phyloP scores from a whole-genome alignment of 2,888 invertebrate genomes.

The Arrhopalites spinosus region DNA sequence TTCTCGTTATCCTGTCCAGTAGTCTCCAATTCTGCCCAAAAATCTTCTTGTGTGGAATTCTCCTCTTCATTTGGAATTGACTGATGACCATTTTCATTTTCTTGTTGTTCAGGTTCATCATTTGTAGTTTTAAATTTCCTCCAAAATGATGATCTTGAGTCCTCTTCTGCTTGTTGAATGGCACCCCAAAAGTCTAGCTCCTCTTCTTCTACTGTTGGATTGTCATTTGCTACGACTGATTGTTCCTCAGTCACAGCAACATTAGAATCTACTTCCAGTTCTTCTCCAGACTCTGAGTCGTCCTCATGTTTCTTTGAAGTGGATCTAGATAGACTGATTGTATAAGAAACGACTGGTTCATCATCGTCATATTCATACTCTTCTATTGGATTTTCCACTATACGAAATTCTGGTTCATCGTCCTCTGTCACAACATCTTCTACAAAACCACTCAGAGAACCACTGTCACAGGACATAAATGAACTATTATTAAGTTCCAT shows the following conservation, averaged over 20 bases:
- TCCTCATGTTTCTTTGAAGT: slow-evolving; percentile 39
- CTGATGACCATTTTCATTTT: background rate
- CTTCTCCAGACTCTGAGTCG: slow-evolving; percentile 30
- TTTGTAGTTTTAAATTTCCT: background rate
- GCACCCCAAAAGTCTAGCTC: slow-evolving; percentile 56
- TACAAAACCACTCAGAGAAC: background rate
- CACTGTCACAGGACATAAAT: background rate
- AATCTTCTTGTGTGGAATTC: background rate
- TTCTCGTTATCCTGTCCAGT: no score
- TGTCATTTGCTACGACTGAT: background rate
- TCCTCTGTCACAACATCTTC: slow-evolving; percentile 8
- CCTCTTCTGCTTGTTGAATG: slow-evolving; percentile 39
- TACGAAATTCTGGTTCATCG: slow-evolving; percentile 22
- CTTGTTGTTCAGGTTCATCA: background rate
- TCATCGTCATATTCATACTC: slow-evolving; percentile 37
- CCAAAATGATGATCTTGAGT: background rate
- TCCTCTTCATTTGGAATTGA: background rate
- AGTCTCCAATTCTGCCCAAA: no score
- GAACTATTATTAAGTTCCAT: no score
- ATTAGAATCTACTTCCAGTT: slow-evolving; percentile 22
- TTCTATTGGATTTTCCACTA: slow-evolving; percentile 27
- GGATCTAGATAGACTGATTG: slow-evolving; percentile 52
- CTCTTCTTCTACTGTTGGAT: background rate
- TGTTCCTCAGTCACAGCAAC: background rate
- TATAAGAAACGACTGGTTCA: slow-evolving; percentile 54